These are phyloP conservation scores for Alectoris magna DNA, from an alignment of 2,797 vertebrate species.

Conservation along the genomic window DNA sequence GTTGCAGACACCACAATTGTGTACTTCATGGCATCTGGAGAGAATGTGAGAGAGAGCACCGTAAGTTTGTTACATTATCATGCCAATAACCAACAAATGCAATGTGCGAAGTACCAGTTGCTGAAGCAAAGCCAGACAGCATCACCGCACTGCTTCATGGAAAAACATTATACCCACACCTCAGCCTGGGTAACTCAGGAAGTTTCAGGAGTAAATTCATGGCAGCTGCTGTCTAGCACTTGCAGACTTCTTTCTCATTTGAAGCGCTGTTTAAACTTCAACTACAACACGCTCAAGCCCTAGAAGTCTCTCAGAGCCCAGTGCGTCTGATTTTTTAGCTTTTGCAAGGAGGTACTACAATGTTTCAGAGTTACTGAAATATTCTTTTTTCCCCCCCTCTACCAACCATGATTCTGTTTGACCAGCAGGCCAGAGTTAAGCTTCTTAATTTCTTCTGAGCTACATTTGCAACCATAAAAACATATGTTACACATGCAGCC, in stretches of 20 bases:
- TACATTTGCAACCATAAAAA: background rate
- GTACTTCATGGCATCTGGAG: conserved; percentile 95
- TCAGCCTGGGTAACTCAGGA: background rate
- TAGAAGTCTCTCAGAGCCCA: background rate
- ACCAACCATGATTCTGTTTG: background rate
- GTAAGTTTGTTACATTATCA: fast-evolving
- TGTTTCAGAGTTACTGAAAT: background rate
- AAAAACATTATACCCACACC: fast-evolving
- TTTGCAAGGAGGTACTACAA: fast-evolving
- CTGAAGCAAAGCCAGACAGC: background rate
- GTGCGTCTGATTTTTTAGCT: background rate
- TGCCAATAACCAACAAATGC: background rate
- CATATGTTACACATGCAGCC: background rate
- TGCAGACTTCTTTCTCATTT: background rate
- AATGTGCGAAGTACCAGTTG: fast-evolving
- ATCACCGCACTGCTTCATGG: fast-evolving
- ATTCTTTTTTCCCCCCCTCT: fast-evolving
- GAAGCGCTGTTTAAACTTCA: background rate
- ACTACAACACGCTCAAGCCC: background rate
- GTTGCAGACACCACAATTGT: conserved; percentile 98
- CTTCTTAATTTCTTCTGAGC: background rate
- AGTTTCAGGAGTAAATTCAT: fast-evolving
- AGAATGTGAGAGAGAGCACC: background rate
- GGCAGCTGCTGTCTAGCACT: background rate
- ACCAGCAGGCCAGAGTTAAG: background rate